Base-by-base conservation (phyloP, 1,140 invertebrate species). In the Pseudoatta argentina region DNA sequence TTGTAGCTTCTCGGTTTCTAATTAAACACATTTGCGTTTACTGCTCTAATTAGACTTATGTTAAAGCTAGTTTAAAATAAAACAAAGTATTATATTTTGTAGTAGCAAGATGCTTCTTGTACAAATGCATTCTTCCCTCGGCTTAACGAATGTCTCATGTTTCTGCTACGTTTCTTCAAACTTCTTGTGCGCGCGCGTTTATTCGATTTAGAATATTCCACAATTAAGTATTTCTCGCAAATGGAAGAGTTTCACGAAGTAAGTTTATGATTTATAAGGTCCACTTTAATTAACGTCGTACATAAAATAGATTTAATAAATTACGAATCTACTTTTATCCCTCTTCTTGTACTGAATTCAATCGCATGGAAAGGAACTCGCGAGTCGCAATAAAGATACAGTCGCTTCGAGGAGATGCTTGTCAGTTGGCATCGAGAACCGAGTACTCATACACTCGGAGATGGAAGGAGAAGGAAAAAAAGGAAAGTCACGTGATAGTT, bases 1-100 rank as follows among this genome's bases (percentile, higher is more conserved):
- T 10, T 30, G 4, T 21, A 12, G 34, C 53, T 18, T 14, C n/a
- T 21, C n/a, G 30, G 2, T 24, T n/a, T 59, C n/a, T 4, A 61
- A 59, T 61, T 44, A 59, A 61, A 76, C 39, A 39, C 24, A 76
- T 39, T 16, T 27, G 67, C 67, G 21, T 24, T 59, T 55, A 24
- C 55, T 10, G 55, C 12, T 39, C 34, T 76, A 76, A 61, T 76
- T 39, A 76, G 44, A 76, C 18, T 59, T 18, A 39, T 24, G 21
- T 76, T 44, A 61, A 61, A 76, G n/a, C 30, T 24, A 14, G n/a
- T 44, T 59, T 34, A 75, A 57, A 75, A 75, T 76, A 24, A 76
- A 76, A 76, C 39, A 0, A 39, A 44, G 30, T 75, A 59, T 44
- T 76, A 59, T 55, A 59, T 61, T 55, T 4, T 7, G 14, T 24